Evolutionary conservation across 2,797 vertebrate genomes (phyloP), one percentile per base, ranked within the genome.

Genomic region (Melanotaenia trifasciata): DNA sequence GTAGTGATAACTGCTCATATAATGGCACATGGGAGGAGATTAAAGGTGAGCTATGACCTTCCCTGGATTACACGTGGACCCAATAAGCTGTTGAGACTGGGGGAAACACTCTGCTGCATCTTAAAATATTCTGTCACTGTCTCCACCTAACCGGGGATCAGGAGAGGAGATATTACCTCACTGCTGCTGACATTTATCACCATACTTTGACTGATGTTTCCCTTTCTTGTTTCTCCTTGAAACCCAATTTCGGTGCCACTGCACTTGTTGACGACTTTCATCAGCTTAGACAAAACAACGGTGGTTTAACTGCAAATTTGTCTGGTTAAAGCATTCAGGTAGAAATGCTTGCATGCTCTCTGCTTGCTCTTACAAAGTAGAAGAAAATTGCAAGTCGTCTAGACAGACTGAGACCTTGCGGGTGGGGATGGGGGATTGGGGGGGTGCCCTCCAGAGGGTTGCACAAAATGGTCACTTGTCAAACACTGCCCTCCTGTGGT

Each of bases 401-500:
- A 85, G 85, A 90, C 87, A 79, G 72, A 20, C 61, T 4, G 67
- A 79, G 83, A 86, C 84, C 80, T 89, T 85, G 36, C 3, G 36
- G 36, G 11, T 54, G 64, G 77, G 63, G 30, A 30, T 30, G 30
- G 30, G 28, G 28, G 5, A n/a, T n/a, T n/a, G 70, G 24, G 58
- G 63, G 40, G 70, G 67, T 79, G 76, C 83, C 81, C 84, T 88
- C 67, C n/a, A 38, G 57, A 77, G 59, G 1, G 1, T 61, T 64
- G 72, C 28, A 12, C 1, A 0, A 40, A 24, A 5, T 11, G 53
- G 64, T 18, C 32, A 14, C n/a, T 45, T 87, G 79, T 84, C 70
- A 60, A 75, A 87, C 81, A 91, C 77, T 90, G 88, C 88, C 87
- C 80, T 58, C 91, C 0, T 69, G 87, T 89, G 92, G 81, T 35